Evolutionary conservation across 2,113 vertebrate species (phyloP).

Genomic region (Genyomyrus donnyi): DNA sequence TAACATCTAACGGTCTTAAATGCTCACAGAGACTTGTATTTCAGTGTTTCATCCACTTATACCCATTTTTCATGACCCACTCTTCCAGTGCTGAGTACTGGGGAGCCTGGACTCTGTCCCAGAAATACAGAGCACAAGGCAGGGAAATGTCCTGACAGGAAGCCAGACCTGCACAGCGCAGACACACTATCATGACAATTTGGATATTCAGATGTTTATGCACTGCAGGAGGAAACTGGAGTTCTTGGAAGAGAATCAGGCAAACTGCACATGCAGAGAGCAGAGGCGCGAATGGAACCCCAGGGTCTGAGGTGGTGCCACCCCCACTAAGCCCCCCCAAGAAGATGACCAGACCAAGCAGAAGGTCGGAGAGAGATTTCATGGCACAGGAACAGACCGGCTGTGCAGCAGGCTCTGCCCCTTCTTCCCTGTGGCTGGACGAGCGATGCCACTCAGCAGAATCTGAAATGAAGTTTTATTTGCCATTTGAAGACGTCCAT

Average conservation of each 20-base stretch:
- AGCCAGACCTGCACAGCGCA: not conserved
- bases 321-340: not conserved
- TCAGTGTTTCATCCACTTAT: not conserved
- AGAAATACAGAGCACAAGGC: not conserved
- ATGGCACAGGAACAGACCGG: not conserved
- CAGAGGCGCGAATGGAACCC: not conserved
- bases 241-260: not conserved
- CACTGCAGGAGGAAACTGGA: not conserved
- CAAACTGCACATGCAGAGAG: not conserved
- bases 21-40: not conserved
- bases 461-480: not conserved
- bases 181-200: not conserved
- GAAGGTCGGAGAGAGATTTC: not conserved
- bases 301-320: not conserved
- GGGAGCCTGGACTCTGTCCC: not conserved
- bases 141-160: not conserved
- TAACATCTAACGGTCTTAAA: not conserved
- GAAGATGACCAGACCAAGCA: not conserved
- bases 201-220: not conserved
- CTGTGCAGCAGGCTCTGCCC: no score
- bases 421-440: not conserved
- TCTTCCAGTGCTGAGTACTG: not conserved
- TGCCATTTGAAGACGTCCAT: not conserved
- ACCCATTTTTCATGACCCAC: not conserved
- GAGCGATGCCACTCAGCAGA: not conserved